Evolutionary conservation across 2,113 vertebrate species (phyloP).

Genomic region (Sprattus sprattus): DNA sequence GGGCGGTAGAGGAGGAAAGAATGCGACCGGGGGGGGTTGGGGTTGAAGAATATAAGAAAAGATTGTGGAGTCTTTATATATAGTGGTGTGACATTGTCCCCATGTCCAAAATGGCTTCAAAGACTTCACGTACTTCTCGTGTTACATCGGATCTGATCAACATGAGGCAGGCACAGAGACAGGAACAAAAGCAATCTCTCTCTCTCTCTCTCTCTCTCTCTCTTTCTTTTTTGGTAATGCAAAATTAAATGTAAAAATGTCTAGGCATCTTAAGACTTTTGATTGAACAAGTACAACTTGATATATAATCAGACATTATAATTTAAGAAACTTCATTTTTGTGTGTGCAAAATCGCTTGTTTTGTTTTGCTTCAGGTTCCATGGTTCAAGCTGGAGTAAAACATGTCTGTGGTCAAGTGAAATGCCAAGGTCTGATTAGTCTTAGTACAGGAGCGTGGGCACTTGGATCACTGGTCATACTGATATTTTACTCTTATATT

Average conservation of each 20-base stretch:
- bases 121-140: not conserved
- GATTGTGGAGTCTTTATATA: not conserved
- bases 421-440: not conserved
- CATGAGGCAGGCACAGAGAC: not conserved
- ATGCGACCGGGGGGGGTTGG: not conserved
- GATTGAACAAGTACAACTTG: not conserved
- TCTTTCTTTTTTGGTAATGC: not conserved
- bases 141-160: not conserved
- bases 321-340: constrained; percentile 22
- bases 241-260: not conserved
- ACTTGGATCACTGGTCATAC: not conserved
- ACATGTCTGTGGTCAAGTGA: constrained; percentile 16
- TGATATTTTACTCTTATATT: not conserved
- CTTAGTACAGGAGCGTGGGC: not conserved
- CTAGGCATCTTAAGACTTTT: not conserved
- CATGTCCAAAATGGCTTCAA: not conserved
- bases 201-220: not conserved
- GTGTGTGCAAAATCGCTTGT: constrained; percentile 34
- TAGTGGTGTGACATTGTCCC: not conserved
- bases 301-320: constrained; percentile 28
- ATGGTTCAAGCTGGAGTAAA: constrained; percentile 22
- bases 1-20: not conserved
- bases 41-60: not conserved
- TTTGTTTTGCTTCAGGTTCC: not conserved
- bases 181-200: not conserved